Evolutionary conservation across 2,113 vertebrate species (phyloP).

Genomic region (Vicugna pacos): DNA sequence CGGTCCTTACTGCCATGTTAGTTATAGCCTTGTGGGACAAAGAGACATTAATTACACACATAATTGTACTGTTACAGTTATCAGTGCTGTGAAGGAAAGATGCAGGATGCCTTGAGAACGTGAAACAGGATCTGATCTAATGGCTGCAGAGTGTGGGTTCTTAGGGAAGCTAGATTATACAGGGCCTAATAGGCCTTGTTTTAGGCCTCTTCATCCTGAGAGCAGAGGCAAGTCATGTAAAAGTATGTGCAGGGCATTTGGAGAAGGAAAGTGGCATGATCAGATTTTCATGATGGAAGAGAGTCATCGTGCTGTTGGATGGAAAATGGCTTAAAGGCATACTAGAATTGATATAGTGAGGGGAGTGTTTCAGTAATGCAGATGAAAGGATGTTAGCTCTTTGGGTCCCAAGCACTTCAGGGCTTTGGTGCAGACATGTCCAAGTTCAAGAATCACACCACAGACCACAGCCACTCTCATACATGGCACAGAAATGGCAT

Average conservation of each 20-base stretch:
- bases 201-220: background rate
- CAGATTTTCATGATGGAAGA: background rate
- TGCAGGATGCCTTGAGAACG: background rate
- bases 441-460: background rate
- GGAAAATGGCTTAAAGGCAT: background rate
- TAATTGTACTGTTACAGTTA: background rate
- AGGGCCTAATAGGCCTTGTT: background rate
- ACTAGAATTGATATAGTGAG: background rate
- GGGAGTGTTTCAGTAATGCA: background rate
- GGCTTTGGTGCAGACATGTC: background rate
- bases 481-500: background rate
- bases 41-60: background rate
- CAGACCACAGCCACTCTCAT: background rate
- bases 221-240: background rate
- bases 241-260: background rate
- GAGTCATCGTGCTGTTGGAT: background rate
- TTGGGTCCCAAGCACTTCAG: background rate
- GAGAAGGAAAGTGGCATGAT: background rate
- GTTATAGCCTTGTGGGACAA: background rate
- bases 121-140: background rate
- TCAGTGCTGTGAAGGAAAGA: background rate
- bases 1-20: background rate
- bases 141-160: background rate
- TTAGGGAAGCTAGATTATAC: background rate
- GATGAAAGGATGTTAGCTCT: background rate